Evolutionary conservation across 2,888 invertebrate species (phyloP).

Genomic region (Ochropleura plecta): DNA sequence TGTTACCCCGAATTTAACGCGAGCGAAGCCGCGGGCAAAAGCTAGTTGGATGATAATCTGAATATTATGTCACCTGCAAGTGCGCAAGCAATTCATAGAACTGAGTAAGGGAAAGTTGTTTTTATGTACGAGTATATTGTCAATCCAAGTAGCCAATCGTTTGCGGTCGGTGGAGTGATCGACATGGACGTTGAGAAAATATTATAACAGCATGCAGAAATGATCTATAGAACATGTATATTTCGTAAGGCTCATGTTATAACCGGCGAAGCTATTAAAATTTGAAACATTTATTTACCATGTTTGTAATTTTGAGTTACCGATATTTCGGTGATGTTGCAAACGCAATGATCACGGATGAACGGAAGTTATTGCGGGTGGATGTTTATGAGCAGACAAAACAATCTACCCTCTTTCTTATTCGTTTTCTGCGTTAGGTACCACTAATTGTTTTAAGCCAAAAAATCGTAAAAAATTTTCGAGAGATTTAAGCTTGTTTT

Average conservation of each 20-base stretch:
- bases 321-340: too few relatives aligned
- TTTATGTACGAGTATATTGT: slow-evolving; percentile 22
- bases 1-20: too few relatives aligned
- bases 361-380: too few relatives aligned
- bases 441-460: not conserved
- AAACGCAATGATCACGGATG: too few relatives aligned
- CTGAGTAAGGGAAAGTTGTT: slow-evolving; percentile 39
- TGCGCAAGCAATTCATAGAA: slow-evolving; percentile 33
- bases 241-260: not conserved
- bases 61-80: slow-evolving; percentile 44
- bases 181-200: not conserved
- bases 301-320: too few relatives aligned
- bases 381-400: too few relatives aligned
- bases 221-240: not conserved
- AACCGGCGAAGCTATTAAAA: not conserved
- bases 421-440: too few relatives aligned
- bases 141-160: slow-evolving; percentile 22
- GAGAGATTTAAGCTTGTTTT: not conserved
- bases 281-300: too few relatives aligned
- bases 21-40: too few relatives aligned
- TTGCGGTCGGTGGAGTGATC: slow-evolving; percentile 12
- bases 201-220: not conserved
- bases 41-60: slow-evolving; percentile 22
- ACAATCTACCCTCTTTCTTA: too few relatives aligned
- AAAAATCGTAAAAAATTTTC: not conserved